phyloP scores from a whole-genome alignment of 2,113 vertebrate species.

The Labrus mixtus region DNA sequence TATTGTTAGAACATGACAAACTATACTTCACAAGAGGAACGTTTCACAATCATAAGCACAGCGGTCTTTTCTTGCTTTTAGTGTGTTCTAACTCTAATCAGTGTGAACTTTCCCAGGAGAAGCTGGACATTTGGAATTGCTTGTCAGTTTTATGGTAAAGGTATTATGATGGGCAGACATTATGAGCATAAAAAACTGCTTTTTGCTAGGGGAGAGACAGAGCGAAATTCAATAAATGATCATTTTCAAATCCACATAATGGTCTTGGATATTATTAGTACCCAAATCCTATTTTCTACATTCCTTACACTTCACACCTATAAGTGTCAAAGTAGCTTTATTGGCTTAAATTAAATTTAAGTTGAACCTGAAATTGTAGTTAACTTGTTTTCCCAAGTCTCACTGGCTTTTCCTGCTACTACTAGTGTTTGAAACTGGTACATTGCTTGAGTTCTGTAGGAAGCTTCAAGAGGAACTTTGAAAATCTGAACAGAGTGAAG shows the following conservation, averaged over 20 bases:
- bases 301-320: background rate
- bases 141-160: too few species aligned
- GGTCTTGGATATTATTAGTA: background rate
- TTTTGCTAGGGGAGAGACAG: background rate
- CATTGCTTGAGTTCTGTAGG: background rate
- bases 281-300: background rate
- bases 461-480: conserved; percentile 32
- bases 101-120: too few species aligned
- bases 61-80: too few species aligned
- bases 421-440: background rate
- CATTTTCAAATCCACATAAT: background rate
- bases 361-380: background rate
- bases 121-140: too few species aligned
- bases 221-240: background rate
- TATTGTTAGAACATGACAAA: too few species aligned
- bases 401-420: background rate
- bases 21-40: too few species aligned
- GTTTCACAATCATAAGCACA: too few species aligned
- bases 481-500: conserved; percentile 22
- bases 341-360: conserved; percentile 8
- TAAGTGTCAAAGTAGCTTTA: conserved; percentile 4
- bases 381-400: conserved; percentile 11
- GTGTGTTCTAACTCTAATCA: too few species aligned
- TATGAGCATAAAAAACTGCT: too few species aligned
- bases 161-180: too few species aligned